Conservation (phyloP, 92 coral and sea anemone species). For the Heliopora coerulea region DNA sequence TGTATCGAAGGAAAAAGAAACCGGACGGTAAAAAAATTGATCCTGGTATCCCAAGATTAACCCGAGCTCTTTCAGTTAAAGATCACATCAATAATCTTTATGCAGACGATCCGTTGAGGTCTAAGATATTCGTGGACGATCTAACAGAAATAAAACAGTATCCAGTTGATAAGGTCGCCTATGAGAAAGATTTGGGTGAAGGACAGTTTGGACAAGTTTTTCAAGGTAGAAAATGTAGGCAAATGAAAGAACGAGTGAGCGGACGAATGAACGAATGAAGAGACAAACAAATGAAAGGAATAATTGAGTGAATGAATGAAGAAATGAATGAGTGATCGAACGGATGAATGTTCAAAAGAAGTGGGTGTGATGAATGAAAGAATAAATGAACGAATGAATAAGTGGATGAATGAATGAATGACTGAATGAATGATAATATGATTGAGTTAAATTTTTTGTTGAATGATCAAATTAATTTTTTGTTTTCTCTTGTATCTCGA, state of each 20-base stretch:
- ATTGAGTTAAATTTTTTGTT: too few relatives aligned
- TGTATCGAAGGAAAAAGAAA: conserved; percentile 36
- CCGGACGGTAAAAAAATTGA: conserved; percentile 50
- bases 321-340: too few relatives aligned
- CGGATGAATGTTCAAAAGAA: too few relatives aligned
- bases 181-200: conserved; percentile 91
- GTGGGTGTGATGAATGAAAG: too few relatives aligned
- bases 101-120: conserved; percentile 83
- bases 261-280: too few relatives aligned
- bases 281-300: too few relatives aligned
- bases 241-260: neutral
- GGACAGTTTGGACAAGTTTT: conserved; percentile 99
- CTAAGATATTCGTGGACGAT: conserved; percentile 73
- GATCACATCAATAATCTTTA: conserved; percentile 52
- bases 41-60: conserved; percentile 39
- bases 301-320: too few relatives aligned
- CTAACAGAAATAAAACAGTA: conserved; percentile 74
- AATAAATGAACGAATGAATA: too few relatives aligned
- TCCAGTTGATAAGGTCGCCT: conserved; percentile 76
- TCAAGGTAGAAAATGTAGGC: conserved; percentile 62
- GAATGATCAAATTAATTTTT: too few relatives aligned
- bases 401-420: too few relatives aligned
- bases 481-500: neutral
- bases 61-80: conserved; percentile 75
- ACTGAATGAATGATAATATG: too few relatives aligned